Conservation (phyloP, 2,888 invertebrate genomes). For the Lasiommata megera region DNA sequence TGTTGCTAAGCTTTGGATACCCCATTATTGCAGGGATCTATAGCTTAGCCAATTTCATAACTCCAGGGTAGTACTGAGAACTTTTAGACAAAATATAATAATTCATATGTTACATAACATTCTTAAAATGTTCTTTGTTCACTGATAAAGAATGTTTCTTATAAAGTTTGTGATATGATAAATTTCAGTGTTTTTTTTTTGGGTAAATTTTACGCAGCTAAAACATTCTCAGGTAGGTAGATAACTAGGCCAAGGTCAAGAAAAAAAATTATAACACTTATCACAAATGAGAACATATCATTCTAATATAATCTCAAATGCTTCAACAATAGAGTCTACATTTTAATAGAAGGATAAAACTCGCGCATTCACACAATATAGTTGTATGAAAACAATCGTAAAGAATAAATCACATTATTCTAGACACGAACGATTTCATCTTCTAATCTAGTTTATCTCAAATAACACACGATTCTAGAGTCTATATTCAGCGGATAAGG, state of each 20-base stretch:
- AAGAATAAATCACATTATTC: slow-evolving; percentile 26
- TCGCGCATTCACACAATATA: background rate
- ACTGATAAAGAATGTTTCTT: background rate
- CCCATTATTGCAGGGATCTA: too few species aligned
- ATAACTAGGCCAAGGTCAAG: background rate
- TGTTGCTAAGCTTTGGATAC: too few species aligned
- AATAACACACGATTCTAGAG: background rate
- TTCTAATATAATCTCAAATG: background rate
- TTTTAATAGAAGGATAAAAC: background rate
- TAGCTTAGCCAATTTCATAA: too few species aligned
- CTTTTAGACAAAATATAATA: too few species aligned
- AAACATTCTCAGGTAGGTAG: background rate
- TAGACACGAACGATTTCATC: slow-evolving; percentile 27
- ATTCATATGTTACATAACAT: background rate
- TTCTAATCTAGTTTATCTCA: slow-evolving; percentile 16
- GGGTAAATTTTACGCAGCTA: too few species aligned
- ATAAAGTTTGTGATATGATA: background rate
- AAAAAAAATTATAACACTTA: background rate
- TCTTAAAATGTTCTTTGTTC: background rate
- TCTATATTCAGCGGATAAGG: background rate
- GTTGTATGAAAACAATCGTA: slow-evolving; percentile 17
- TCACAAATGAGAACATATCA: background rate
- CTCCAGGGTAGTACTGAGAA: too few species aligned
- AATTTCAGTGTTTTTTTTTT: too few species aligned
- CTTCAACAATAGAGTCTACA: background rate